Base-by-base conservation (phyloP, 2,888 invertebrate species). In the Cinara cedri region DNA sequence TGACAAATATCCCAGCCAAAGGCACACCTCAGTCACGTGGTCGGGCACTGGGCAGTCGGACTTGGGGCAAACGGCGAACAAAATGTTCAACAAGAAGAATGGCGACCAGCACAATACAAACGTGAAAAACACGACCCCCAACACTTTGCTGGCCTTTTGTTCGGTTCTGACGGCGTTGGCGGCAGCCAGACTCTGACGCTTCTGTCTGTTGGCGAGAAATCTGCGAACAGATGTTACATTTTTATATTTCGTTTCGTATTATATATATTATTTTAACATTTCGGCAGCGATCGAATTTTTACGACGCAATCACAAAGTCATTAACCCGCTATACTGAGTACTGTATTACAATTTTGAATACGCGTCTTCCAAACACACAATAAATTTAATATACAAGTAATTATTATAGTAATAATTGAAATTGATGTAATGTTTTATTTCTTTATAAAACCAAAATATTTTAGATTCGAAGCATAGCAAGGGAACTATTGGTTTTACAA, bases 51-150 rank as follows among this genome's bases (percentile, higher is more conserved):
- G 87, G 85, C 94, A 95, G 83, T 90, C 87, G 85, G 93, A 94
- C 75, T 90, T 88, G 0, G 93, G 92, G 84, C 95, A 96, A 42
- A 93, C 91, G 24, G 95, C 96, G 84, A 94, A 92, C 75, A 95
- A 87, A 83, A 96, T 93, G 86, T 96, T 96, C 81, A 95, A 88
- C 72, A 94, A 88, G 87, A 96, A 96, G 86, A 96, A 97, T 1
- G 96, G 96, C 24, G 94, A 91, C 96, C 96, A 96, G 85, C 96
- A 96, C 13, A 96, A 87, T 72, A 96, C 95, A 86, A 96, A 96
- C 0, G 94, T 94, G 87, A 94, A 94, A 88, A 97, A 97, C 0
- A 96, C 96, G 60, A 96, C 87, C 0, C 96, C 96, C 9, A 97
- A 88, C 0, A 94, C 95, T 87, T 97, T 96, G 78, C 96, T 95